A percentile compares a stretch with the other conserved stretches of the same genome.
phyloP scores from a whole-genome alignment of 1,140 invertebrate species.

The Conus betulinus region DNA sequence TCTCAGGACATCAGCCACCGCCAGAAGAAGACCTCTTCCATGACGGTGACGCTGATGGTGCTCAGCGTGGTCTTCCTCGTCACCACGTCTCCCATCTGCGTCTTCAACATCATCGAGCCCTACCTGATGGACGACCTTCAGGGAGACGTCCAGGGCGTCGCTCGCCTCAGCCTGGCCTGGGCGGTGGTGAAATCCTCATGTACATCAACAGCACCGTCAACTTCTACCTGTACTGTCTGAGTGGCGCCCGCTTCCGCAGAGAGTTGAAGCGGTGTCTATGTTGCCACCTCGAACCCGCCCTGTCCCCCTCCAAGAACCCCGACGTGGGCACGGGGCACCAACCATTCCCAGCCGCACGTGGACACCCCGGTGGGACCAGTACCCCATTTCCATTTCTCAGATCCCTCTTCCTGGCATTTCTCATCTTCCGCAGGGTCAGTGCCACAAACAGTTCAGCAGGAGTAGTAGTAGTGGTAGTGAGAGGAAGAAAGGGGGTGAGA shows the following conservation, averaged over 20 bases:
- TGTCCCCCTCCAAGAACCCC: neutral
- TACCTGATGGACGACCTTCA: neutral
- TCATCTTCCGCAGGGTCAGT: no score
- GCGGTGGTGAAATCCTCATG: constrained; percentile 41
- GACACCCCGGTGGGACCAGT: no score
- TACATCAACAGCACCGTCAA: constrained; percentile 52
- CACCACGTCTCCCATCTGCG: constrained; percentile 42
- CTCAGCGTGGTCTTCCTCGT: constrained; percentile 39
- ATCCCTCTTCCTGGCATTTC: no score
- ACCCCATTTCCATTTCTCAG: no score
- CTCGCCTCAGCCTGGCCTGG: constrained; percentile 22
- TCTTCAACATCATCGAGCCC: constrained; percentile 43
- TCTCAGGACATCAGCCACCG: neutral
- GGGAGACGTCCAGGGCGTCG: neutral
- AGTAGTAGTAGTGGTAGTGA: no score
- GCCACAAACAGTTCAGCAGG: no score
- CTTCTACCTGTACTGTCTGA: constrained; percentile 51
- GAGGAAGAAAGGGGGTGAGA: no score
- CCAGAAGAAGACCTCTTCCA: constrained; percentile 27
- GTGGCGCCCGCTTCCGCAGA: constrained; percentile 40
- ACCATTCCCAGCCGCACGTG: neutral
- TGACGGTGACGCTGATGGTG: constrained; percentile 41
- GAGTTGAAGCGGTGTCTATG: constrained; percentile 14
- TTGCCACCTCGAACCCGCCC: neutral
- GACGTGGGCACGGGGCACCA: neutral